A percentile compares a stretch with the other conserved stretches of the same genome.
phyloP scores from a whole-genome alignment of 2,797 vertebrate genomes.

The Acrossocheilus wenchowensis region DNA sequence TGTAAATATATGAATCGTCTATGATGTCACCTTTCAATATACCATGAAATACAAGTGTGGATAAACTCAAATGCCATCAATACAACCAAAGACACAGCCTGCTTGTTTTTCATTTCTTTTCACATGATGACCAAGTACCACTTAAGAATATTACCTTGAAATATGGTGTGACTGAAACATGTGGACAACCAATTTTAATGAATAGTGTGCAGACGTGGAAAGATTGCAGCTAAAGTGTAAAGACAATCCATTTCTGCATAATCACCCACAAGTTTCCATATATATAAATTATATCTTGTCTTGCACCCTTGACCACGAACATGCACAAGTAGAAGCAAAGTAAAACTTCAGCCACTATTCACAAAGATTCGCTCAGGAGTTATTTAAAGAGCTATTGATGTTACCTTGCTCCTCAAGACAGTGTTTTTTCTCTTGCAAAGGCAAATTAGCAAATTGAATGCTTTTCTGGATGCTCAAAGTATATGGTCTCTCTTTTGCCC shows the following conservation, averaged over 20 bases:
- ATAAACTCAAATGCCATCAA: slow-evolving; percentile 27
- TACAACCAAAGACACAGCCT: slow-evolving; percentile 64
- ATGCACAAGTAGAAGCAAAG: slow-evolving; percentile 39
- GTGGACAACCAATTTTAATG: background rate
- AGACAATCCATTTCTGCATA: slow-evolving; percentile 34
- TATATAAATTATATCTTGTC: slow-evolving; percentile 26
- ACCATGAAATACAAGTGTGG: slow-evolving; percentile 6
- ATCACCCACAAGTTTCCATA: slow-evolving; percentile 31
- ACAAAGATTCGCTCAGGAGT: slow-evolving; percentile 69
- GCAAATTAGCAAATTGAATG: slow-evolving; percentile 35
- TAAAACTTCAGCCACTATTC: slow-evolving; percentile 62
- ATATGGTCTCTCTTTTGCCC: slow-evolving; percentile 45
- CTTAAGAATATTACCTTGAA: slow-evolving; percentile 39
- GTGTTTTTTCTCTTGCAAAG: slow-evolving; percentile 40
- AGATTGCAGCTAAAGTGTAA: slow-evolving; percentile 42
- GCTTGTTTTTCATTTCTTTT: slow-evolving; percentile 45
- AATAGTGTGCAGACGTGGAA: slow-evolving; percentile 7
- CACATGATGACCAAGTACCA: slow-evolving; percentile 37
- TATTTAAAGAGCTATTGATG: slow-evolving; percentile 65
- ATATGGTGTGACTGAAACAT: slow-evolving; percentile 13
- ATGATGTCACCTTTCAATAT: slow-evolving; percentile 11
- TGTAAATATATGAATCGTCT: slow-evolving; percentile 36
- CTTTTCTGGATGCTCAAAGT: slow-evolving; percentile 47
- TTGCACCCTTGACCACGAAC: slow-evolving; percentile 31
- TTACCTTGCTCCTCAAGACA: slow-evolving; percentile 47